These are phyloP conservation scores for Anguilla pacifica DNA, from an alignment of 2,797 vertebrate species.

Conservation along the genomic window DNA sequence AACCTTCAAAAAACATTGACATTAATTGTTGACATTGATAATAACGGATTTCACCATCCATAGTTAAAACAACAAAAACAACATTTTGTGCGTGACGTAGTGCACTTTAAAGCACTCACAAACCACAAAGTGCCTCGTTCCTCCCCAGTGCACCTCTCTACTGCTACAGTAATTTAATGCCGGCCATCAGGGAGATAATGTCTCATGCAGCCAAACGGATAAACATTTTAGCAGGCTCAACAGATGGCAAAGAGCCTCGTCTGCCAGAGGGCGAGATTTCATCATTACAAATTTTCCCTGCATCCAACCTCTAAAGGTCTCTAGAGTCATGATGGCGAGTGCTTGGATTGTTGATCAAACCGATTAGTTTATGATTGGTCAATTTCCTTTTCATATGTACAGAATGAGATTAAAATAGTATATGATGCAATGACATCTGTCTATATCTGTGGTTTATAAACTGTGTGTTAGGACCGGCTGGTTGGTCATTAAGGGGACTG, in stretches of 20 bases:
- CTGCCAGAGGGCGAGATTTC: constrained; percentile 1
- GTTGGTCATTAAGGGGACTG: no score
- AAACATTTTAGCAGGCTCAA: constrained; percentile 26
- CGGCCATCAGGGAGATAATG: constrained; percentile 23
- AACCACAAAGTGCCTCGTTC: neutral
- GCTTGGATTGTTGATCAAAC: neutral
- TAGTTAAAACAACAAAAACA: no score
- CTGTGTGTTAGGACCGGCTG: no score
- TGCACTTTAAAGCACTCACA: constrained; percentile 1
- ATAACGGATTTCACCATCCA: no score
- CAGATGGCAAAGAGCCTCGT: constrained; percentile 15
- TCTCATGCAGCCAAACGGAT: constrained; percentile 13
- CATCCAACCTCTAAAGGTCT: neutral
- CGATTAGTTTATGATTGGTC: neutral
- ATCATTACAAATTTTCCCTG: neutral
- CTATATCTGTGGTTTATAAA: neutral
- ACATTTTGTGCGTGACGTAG: neutral
- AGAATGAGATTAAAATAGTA: neutral
- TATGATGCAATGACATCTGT: neutral
- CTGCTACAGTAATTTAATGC: constrained; percentile 17
- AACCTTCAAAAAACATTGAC: no score
- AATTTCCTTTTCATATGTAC: neutral
- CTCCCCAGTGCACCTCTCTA: constrained; percentile 3
- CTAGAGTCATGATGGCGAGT: neutral
- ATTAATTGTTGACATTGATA: no score